Evolutionary conservation across 2,888 invertebrate genomes (phyloP), one percentile per base, ranked within the genome.

Genomic region (Cephonodes hylas): DNA sequence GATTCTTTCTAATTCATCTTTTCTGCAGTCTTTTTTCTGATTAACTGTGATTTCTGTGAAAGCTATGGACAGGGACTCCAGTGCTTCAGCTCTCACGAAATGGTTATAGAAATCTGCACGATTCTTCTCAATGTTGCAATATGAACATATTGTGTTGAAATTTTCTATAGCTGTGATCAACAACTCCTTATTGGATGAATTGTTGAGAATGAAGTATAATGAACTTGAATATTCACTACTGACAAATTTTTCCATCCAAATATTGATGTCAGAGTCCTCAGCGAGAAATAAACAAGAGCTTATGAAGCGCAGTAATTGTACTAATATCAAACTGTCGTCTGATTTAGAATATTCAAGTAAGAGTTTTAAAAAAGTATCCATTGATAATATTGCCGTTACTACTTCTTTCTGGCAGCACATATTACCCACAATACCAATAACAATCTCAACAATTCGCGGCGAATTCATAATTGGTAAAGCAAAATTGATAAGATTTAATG

Each of bases 351-450:
- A 88, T 65, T 93, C 89, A 8, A 95, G 83, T 58, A 95, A 81
- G 59, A 93, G 84, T 56, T 88, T 84, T 65, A 96, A 81, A 27
- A 96, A 89, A 27, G 93, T 89, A 13, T 94, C 88, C 71, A 94
- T 93, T 20, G 89, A 84, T 27, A 95, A 90, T 13, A 96, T 85
- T 23, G 88, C 86, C 59, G 91, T 84, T 18, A 95, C 93, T 2
- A 95, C 93, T 64, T 93, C 93, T 63, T 93, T 90, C 64, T 95
- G 93, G 73, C 96, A 95, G 66, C 96, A 95, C 94, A 98, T 95
- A 83, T 98, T 98, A 0, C 96, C 96, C 63, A 97, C 91, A 61
- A 97, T 96, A 5, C 98, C 98, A 15, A 98, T 89, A 42, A 97
- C 89, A 69, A 98, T 96, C 92, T 98, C 98, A 58, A 94, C 93